Evolutionary conservation across 2,888 invertebrate species (phyloP).

Genomic region (Acronicta aceris): DNA sequence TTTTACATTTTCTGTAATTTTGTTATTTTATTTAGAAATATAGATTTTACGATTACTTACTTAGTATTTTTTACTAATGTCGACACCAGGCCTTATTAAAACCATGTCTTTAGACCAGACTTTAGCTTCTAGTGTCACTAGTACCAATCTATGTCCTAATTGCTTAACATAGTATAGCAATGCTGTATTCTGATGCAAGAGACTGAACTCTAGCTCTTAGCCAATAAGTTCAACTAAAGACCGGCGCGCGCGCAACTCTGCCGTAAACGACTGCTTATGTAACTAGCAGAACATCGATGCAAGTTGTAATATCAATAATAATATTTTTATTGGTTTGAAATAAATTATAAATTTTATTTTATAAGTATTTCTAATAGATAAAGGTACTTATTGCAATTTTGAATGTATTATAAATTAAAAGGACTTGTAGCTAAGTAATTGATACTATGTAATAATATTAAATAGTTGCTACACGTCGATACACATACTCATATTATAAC

Average conservation of each 20-base stretch:
- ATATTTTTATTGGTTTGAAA: constrained; percentile 17
- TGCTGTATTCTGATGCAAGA: constrained; percentile 33
- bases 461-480: too few species aligned
- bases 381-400: constrained; percentile 3
- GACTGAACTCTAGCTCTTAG: constrained; percentile 43
- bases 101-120: not conserved
- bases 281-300: constrained; percentile 39
- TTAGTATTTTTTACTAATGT: too few species aligned
- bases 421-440: too few species aligned
- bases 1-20: too few species aligned
- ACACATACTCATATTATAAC: too few species aligned
- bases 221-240: constrained; percentile 47
- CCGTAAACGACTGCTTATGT: constrained; percentile 48
- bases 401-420: not conserved
- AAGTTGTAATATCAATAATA: constrained; percentile 20
- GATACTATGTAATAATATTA: too few species aligned
- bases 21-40: too few species aligned
- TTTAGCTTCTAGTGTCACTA: not conserved
- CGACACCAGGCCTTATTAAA: too few species aligned
- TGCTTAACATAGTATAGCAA: constrained; percentile 20
- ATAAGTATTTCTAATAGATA: too few species aligned
- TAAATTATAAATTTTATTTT: not conserved
- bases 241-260: constrained; percentile 29
- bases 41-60: too few species aligned
- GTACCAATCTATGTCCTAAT: constrained; percentile 22